Evolutionary conservation across 1,140 invertebrate genomes (phyloP).

Genomic region (Drosophila chauvacae): DNA sequence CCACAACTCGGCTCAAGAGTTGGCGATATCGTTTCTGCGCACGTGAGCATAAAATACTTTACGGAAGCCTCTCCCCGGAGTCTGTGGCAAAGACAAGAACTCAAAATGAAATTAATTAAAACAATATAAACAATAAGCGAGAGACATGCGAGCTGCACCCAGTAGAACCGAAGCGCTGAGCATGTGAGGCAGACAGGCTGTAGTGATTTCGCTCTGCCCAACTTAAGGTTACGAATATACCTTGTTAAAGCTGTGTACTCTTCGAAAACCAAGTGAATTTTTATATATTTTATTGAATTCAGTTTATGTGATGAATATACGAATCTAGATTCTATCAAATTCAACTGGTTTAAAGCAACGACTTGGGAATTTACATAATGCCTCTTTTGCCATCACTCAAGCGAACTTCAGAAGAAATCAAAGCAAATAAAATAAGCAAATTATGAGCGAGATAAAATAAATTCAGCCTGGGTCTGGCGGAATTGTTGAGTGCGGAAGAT

Average conservation of each 20-base stretch:
- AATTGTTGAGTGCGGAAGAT: slow-evolving; percentile 53
- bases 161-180: background rate
- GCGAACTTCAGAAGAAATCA: slow-evolving; percentile 42
- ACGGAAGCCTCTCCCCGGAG: slow-evolving; percentile 13
- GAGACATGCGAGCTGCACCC: slow-evolving; percentile 19
- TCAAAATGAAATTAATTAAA: slow-evolving; percentile 76
- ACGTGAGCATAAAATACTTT: slow-evolving; percentile 63
- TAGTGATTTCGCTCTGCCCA: background rate
- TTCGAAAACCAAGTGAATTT: background rate
- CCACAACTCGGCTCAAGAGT: slow-evolving; percentile 46
- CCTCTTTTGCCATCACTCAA: slow-evolving; percentile 1
- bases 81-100: slow-evolving; percentile 55
- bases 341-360: background rate
- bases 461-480: slow-evolving; percentile 47
- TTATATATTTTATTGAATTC: background rate
- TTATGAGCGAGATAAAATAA: slow-evolving; percentile 65
- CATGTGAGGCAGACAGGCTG: background rate
- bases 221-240: slow-evolving; percentile 2
- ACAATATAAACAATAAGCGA: slow-evolving; percentile 69
- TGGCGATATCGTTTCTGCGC: slow-evolving; percentile 64
- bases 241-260: background rate
- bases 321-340: background rate
- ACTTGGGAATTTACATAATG: background rate
- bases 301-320: background rate
- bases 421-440: slow-evolving; percentile 72